Base-by-base conservation (phyloP, 2,888 invertebrate genomes). In the Caenorhabditis panamensis region DNA sequence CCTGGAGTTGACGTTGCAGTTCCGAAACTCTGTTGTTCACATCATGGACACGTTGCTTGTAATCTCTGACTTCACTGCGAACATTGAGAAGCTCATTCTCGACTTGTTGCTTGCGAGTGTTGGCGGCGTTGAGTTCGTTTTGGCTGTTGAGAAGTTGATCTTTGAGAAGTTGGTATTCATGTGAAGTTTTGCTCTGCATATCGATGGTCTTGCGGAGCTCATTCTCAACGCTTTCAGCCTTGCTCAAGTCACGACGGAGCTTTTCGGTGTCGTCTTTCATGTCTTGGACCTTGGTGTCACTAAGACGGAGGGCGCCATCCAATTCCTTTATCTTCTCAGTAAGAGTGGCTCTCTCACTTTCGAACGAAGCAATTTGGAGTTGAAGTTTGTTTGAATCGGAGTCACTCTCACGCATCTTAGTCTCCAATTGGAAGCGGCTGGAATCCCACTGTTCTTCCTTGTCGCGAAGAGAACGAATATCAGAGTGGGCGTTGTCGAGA, bases 1-100 rank as follows among this genome's bases (percentile, higher is more conserved):
- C 90, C 66, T 90, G 89, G 5, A 90, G 81, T 79, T 90, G 90
- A 18, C 89, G 76, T 75, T 90, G 90, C 37, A 90, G 85, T 49
- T 90, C 90, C 13, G 84, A 69, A 11, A 90, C 84, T 58, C 88
- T 85, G 51, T 83, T 86, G 82, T 86, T 89, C 61, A 88, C 68
- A 69, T 90, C 90, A 69, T 86, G 86, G 20, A 82, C 76, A 13
- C 90, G 83, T 71, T 90, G 89, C 73, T 90, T 90, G 84, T 85
- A 82, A 67, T 90, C 90, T 51, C 90, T 75, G 62, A 90, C 80
- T 75, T 90, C 90, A 41, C 89, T 84, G 44, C 89, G 82, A 24
- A 84, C 75, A 26, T 83, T 86, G 47, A 87, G 76, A 47, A 90
- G 73, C 64, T 90, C 90, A 51, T 84, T 85, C 53, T 90, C 90